Evolutionary conservation across 2,113 vertebrate species (phyloP), one percentile per base, ranked within the genome.

Genomic region (Colossoma macropomum): DNA sequence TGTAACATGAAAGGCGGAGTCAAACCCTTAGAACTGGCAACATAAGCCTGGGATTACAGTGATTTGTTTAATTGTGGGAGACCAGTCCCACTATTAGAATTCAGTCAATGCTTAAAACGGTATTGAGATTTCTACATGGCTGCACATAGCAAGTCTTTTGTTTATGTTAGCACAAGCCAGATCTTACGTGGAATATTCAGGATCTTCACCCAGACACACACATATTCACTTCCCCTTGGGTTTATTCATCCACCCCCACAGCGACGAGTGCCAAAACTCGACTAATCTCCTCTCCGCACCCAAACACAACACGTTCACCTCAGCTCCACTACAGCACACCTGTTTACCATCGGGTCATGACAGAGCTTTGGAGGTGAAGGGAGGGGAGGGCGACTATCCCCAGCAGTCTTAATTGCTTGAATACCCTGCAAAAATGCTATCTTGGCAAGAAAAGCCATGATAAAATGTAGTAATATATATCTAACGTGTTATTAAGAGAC

Each of bases 281-380:
- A 25, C 27, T 75, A 60, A 82, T 72, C 68, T 56, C 59, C 60
- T 72, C 65, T 48, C 15, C 21, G 28, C 59, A 59, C 41, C 72
- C 63, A 80, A 82, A 74, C 80, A 73, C 45, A 30, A 27, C 72
- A 75, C 45, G 71, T 25, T 75, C 41, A 66, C 45, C 72, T 66
- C 19, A 74, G 70, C 25, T 23, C 54, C 50, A 59, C 45, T 19
- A 34, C 69, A 60, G 17, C 0, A 59, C 34, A 41, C 25, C 79
- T 60, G 34, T 62, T 45, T 74, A 28, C 25, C 23, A 23, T 45
- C 25, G 62, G 69, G 79, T 81, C 23, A 74, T 0, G 28, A 12
- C 30, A 50, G 15, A 4, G 13, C 50, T 41, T 16, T 41, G 16
- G 34, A 30, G 25, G 30, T 66, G 11, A 62, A 25, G 59, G 23